Evolutionary conservation across 1,140 invertebrate genomes (phyloP).

Genomic region (Drosophila bipectinata): DNA sequence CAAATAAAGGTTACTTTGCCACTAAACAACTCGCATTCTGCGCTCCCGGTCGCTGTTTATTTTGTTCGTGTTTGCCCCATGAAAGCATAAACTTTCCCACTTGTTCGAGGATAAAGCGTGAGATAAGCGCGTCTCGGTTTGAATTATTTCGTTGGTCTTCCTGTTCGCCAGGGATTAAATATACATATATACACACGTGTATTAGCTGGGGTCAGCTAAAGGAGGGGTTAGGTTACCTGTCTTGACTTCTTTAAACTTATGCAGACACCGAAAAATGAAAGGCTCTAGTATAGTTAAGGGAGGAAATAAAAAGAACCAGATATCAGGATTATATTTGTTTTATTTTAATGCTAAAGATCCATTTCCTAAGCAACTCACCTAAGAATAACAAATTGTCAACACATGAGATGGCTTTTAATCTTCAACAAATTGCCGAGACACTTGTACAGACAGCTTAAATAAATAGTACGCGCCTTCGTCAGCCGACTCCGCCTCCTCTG

Average conservation of each 20-base stretch:
- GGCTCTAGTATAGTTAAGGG: too few relatives aligned
- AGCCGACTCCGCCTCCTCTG: slow-evolving; percentile 1
- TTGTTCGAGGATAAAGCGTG: slow-evolving; percentile 50
- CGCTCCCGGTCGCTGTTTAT: slow-evolving; percentile 37
- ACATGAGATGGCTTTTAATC: slow-evolving; percentile 80
- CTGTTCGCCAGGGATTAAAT: slow-evolving; percentile 12
- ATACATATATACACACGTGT: not conserved
- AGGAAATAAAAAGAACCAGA: too few relatives aligned
- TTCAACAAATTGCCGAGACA: slow-evolving; percentile 77
- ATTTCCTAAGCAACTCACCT: slow-evolving; percentile 12
- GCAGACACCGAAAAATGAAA: not conserved
- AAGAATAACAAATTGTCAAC: slow-evolving; percentile 79
- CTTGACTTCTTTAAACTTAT: slow-evolving; percentile 4
- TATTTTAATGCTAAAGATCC: not conserved
- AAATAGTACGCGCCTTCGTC: slow-evolving; percentile 66
- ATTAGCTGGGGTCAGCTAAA: slow-evolving; percentile 7
- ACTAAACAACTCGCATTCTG: slow-evolving; percentile 48
- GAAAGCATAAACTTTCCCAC: slow-evolving; percentile 67
- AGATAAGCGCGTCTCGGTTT: slow-evolving; percentile 60
- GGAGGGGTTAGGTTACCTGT: slow-evolving; percentile 21
- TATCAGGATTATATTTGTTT: not conserved
- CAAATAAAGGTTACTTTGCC: slow-evolving; percentile 71
- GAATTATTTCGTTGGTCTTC: slow-evolving; percentile 70
- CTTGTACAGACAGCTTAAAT: slow-evolving; percentile 77
- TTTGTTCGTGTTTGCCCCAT: slow-evolving; percentile 41